A percentile compares a stretch with the other conserved stretches of the same genome.
Evolutionary conservation across 2,113 vertebrate genomes (phyloP).

Genomic region (Mesocricetus auratus): DNA sequence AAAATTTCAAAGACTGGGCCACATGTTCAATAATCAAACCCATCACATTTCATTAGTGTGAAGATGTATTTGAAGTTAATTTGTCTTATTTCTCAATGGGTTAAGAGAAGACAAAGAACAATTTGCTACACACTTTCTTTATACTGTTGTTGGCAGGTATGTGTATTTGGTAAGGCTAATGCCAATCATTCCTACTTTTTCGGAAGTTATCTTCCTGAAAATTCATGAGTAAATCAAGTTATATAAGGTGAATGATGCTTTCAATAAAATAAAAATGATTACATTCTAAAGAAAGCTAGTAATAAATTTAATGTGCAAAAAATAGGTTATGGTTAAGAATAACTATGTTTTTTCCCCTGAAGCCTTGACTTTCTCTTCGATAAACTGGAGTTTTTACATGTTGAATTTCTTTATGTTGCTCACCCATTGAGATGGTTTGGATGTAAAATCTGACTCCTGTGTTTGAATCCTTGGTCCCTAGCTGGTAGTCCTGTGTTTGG

Average conservation of each 20-base stretch:
- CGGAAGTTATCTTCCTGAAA: neutral
- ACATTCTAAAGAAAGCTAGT: neutral
- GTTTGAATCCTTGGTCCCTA: neutral
- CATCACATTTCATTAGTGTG: neutral
- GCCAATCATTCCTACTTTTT: neutral
- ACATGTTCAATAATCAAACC: neutral
- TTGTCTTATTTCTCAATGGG: neutral
- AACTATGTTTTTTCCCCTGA: neutral
- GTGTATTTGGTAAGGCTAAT: neutral
- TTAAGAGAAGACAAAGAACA: neutral
- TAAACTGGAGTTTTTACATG: neutral
- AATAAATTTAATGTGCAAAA: neutral
- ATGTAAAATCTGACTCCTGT: neutral
- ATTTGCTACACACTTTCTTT: neutral
- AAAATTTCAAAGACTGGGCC: neutral
- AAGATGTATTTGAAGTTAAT: neutral
- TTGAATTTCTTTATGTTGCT: neutral
- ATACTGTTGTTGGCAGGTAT: neutral
- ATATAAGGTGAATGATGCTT: neutral
- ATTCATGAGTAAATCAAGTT: neutral
- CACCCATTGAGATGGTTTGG: neutral
- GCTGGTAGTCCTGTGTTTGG: neutral
- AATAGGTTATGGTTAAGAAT: neutral
- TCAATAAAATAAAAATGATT: neutral
- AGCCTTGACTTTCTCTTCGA: neutral